Evolutionary conservation across 2,113 vertebrate genomes (phyloP), one percentile per base, ranked within the genome.

Genomic region (Tragelaphus imberbis): DNA sequence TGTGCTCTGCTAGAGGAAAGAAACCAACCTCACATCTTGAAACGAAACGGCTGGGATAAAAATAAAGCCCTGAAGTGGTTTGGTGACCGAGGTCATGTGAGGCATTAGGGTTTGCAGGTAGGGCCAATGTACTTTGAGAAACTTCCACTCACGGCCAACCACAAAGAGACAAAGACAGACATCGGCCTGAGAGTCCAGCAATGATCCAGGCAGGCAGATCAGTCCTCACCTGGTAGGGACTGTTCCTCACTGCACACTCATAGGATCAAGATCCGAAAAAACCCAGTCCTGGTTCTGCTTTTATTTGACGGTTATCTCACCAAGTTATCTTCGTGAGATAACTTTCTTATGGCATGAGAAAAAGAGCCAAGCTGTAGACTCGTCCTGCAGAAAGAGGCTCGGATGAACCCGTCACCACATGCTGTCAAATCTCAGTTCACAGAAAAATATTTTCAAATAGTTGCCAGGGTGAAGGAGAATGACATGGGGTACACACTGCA

Each of bases 21-120:
- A 98, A 98, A 98, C 56, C 98, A 99, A 98, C 98, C 97, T 98
- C 92, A 98, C 91, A 97, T 98, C 65, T 86, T 30, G n/a, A 98
- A 98, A 97, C 88, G 87, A 81, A 98, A 98, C 88, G n/a, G 98
- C 97, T 88, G 21, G 58, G 98, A 97, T 98, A 98, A 98, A 99
- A 99, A 98, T 98, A 98, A 98, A 99, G 98, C 84, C 97, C 97
- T 94, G 87, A 97, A 98, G 98, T 98, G 99, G 98, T 99, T 99
- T 98, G 95, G 98, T 98, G 98, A 99, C 99, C 88, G n/a, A 98
- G 98, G 99, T 98, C 98, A 97, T 63, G 94, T 19, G 61, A 97
- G 95, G 97, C 89, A 89, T 4, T 86, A 86, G 85, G 88, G 93
- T 79, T 96, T 97, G 95, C 92, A 98, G 88, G 96, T 97, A 98